Base-by-base conservation (phyloP, 2,113 vertebrate genomes). In the Apteryx owenii region DNA sequence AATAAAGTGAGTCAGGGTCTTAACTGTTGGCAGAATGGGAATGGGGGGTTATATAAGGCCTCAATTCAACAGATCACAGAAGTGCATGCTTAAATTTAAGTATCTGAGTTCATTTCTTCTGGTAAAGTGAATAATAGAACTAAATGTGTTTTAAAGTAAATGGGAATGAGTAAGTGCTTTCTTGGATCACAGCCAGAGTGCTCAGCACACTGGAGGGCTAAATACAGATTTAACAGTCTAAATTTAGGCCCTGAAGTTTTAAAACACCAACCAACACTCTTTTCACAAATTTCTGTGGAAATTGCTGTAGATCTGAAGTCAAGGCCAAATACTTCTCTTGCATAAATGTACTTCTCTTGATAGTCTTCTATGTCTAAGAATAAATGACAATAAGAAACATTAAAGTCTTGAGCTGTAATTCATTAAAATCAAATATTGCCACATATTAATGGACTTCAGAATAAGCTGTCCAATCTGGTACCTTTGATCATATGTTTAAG, bases 191-290 rank as follows among this genome's bases (percentile, higher is more conserved):
- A 78, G 89, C 94, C 95, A 96, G 68, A 42, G 79, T 33, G 42
- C 60, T 95, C 87, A 77, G 81, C 53, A 85, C 88, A 31, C 26
- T 90, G 81, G 66, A 80, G 78, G 22, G 85, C 95, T 91, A 95
- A 94, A 80, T 80, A 86, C 75, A 94, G 87, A 95, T 71, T 95
- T 91, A 91, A 85, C 60, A 91, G 64, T 88, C 93, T 96, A 97
- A 94, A 96, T 95, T 97, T 97, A 96, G 87, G 64, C 29, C 44
- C 44, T 42, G 40, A 4, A 89, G 80, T 91, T 95, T 96, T 96
- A 88, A 95, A 97, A 95, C 68, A 83, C 42, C 73, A 76, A 71
- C 71, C 83, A 91, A 92, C 75, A 78, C 83, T 95, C 86, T 94
- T 92, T 77, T 80, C 28, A 85, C 81, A 97, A 89, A 81, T 88